Percentiles rank a stretch among this genome's conserved stretches.
These are phyloP conservation scores for Thera britannica DNA, from an alignment of 2,888 invertebrate genomes.

Conservation along the genomic window DNA sequence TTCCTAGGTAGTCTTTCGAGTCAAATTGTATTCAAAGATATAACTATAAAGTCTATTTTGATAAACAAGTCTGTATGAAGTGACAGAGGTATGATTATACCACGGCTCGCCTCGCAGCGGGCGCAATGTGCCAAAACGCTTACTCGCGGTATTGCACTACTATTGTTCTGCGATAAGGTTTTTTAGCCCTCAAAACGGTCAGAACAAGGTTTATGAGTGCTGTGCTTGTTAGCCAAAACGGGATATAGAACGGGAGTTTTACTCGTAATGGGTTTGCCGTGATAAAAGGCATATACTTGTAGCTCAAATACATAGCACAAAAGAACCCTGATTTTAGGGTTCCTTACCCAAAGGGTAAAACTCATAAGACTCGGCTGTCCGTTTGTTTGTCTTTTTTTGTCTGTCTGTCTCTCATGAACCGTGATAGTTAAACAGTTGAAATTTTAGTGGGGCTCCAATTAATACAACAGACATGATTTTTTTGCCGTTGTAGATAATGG, in stretches of 20 bases:
- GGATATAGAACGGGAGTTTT: constrained; percentile 35
- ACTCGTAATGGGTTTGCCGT: constrained; percentile 30
- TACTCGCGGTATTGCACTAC: constrained; percentile 72
- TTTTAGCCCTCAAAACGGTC: constrained; percentile 38
- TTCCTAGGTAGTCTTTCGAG: background rate
- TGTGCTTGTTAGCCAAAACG: constrained; percentile 42
- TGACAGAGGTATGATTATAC: constrained; percentile 68
- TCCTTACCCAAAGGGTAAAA: too few species aligned
- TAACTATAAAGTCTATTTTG: constrained; percentile 21
- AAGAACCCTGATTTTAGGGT: too few species aligned
- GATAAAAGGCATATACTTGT: constrained; percentile 18
- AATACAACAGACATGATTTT: too few species aligned
- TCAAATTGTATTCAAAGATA: constrained; percentile 9
- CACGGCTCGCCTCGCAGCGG: constrained; percentile 67
- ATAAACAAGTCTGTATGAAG: constrained; percentile 8
- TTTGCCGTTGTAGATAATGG: too few species aligned
- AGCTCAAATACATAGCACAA: too few species aligned
- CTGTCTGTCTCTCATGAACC: too few species aligned
- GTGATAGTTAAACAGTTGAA: too few species aligned
- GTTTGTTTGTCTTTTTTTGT: too few species aligned
- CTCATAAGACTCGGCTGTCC: too few species aligned
- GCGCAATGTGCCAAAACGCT: constrained; percentile 83
- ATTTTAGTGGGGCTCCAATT: too few species aligned
- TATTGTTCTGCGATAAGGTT: constrained; percentile 51
- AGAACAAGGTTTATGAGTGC: constrained; percentile 39